Conservation (phyloP, 1,140 invertebrate genomes). For the Amyelois transitella region DNA sequence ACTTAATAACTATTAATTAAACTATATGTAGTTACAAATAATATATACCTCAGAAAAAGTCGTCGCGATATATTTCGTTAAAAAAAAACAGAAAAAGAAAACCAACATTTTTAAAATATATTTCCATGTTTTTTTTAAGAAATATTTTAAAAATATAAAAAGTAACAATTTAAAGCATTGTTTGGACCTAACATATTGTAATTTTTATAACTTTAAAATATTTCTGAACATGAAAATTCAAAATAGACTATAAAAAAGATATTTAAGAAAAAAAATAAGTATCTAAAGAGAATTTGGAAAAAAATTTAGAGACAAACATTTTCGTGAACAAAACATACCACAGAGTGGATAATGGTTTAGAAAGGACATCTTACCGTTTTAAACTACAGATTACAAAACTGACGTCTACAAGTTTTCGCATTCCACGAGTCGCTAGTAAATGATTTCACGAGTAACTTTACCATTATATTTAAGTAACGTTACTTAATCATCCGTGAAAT, state of each 20-base stretch:
- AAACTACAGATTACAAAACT: too few relatives aligned
- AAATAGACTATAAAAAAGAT: background rate
- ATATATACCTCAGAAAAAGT: background rate
- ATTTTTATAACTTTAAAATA: background rate
- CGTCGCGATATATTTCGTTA: background rate
- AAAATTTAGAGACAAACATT: background rate
- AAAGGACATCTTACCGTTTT: background rate
- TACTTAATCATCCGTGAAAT: too few relatives aligned
- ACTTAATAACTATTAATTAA: conserved; percentile 20
- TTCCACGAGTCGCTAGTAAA: too few relatives aligned
- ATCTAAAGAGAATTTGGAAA: background rate
- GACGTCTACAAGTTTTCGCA: too few relatives aligned
- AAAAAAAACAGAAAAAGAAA: background rate
- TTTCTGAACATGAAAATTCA: background rate
- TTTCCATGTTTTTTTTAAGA: background rate
- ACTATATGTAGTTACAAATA: background rate
- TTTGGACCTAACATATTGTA: background rate
- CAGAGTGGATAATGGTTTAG: background rate
- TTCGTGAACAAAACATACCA: background rate
- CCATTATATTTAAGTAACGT: too few relatives aligned
- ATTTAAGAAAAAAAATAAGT: background rate
- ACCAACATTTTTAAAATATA: background rate
- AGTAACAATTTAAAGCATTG: background rate
- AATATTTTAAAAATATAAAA: background rate
- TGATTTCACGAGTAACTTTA: too few relatives aligned